Evolutionary conservation across 2,888 invertebrate genomes (phyloP), one percentile per base, ranked within the genome.

Genomic region (Cerastis leucographa): DNA sequence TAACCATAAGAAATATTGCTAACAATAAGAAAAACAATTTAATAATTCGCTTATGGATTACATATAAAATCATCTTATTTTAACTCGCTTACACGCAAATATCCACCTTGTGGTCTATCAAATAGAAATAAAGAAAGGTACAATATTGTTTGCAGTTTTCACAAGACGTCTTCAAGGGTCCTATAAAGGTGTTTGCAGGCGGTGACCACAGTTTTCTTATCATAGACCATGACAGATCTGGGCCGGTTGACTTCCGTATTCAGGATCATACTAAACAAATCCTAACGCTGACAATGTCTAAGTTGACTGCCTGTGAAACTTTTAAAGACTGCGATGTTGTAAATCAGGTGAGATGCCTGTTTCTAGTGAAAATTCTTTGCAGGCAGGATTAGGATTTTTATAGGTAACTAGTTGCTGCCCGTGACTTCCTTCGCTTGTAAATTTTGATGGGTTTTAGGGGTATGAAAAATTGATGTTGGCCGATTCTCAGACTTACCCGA

Each of bases 201-300:
- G 99, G 99, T 12, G 98, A 99, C 95, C 98, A 99, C 91, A 98
- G 98, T 88, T 98, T 99, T 92, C 97, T 98, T 11, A 97, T 98
- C 4, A 97, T 98, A 29, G 96, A 97, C 42, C 90, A 91, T 5
- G 95, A 94, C 19, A 93, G 89, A 59, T 90, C 95, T 35, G 87
- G 89, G 14, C 97, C 97, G 0, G 97, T 97, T 56, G 99, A 99
- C 94, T 97, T 97, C 88, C 97, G 99, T 68, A 87, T 95, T 6
- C 96, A 97, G 67, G 96, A 97, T 19, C 89, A 94, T 11, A 93
- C 93, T 35, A 97, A 97, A 74, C 98, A 98, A 95, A 98, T 99
- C 83, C 94, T 98, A 69, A 96, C 96, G 3, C 92, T 99, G 59
- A 97, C 97, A 9, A 90, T 97, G 70, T 97, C 97, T 4, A 97